A percentile compares a stretch with the other conserved stretches of the same genome.
Evolutionary conservation across 2,113 vertebrate species (phyloP).

Genomic region (Calonectris borealis): DNA sequence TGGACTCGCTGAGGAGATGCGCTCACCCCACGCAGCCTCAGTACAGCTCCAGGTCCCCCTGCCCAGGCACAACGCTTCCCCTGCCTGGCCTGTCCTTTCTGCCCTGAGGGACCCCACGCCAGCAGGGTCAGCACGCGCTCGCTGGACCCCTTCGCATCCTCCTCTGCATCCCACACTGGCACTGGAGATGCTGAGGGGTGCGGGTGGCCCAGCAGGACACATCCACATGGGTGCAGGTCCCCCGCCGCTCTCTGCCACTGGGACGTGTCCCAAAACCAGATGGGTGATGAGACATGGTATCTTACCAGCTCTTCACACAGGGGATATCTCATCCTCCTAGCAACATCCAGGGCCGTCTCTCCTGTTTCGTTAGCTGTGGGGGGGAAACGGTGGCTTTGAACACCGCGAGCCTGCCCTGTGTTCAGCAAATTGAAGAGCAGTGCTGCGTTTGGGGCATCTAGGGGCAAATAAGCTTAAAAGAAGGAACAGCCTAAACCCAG

Average conservation of each 20-base stretch:
- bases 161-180: neutral
- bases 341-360: slow-evolving; percentile 68
- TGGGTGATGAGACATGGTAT: neutral
- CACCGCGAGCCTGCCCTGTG: neutral
- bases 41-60: neutral
- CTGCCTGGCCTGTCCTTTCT: neutral
- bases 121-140: neutral
- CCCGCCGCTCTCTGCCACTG: rapidly evolving
- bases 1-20: neutral
- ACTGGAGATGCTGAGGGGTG: neutral
- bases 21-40: neutral
- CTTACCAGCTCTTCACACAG: slow-evolving; percentile 75
- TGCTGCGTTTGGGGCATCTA: neutral
- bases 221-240: rapidly evolving
- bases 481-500: neutral
- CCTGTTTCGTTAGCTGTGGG: slow-evolving; percentile 67
- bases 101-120: neutral
- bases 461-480: neutral
- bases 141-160: neutral
- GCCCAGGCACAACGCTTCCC: rapidly evolving
- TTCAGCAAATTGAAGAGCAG: neutral
- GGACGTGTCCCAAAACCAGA: neutral
- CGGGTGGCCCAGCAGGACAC: rapidly evolving
- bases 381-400: neutral
- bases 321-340: slow-evolving; percentile 56